A percentile compares a stretch with the other conserved stretches of the same genome.
phyloP scores from a whole-genome alignment of 2,888 invertebrate species.

The Leucophora obtusa region DNA sequence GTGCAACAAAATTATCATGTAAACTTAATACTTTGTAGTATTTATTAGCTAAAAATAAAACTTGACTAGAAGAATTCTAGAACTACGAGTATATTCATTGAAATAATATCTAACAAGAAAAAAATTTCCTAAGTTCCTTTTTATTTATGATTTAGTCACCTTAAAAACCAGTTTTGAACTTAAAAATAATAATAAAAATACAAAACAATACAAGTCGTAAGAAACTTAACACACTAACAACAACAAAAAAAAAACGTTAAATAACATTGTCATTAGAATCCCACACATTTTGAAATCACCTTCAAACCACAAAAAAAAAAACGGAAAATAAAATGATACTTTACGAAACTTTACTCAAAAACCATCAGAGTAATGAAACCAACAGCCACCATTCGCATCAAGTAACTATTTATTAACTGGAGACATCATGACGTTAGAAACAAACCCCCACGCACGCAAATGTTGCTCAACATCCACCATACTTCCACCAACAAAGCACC shows the following conservation, averaged over 20 bases:
- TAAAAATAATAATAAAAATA: constrained; percentile 2
- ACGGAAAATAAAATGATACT: constrained; percentile 51
- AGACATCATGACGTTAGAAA: constrained; percentile 57
- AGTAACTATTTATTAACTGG: constrained; percentile 34
- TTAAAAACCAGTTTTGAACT: constrained; percentile 49
- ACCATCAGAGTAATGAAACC: constrained; percentile 49
- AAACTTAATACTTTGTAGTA: not conserved
- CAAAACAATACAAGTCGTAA: constrained; percentile 26
- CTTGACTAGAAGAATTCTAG: constrained; percentile 19
- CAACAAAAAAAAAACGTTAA: constrained; percentile 38
- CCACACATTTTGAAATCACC: constrained; percentile 64
- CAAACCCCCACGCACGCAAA: constrained; percentile 61
- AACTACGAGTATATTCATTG: constrained; percentile 8
- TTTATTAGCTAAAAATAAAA: constrained; percentile 21
- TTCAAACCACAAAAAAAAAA: constrained; percentile 54
- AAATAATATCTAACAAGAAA: constrained; percentile 10
- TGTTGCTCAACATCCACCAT: constrained; percentile 51
- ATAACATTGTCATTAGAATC: constrained; percentile 64
- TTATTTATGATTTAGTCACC: constrained; percentile 47
- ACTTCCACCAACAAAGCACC: constrained; percentile 14
- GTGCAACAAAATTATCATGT: not conserved
- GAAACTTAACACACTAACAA: constrained; percentile 32
- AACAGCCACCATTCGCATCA: constrained; percentile 30
- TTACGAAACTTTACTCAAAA: constrained; percentile 58
- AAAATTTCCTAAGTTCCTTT: constrained; percentile 49